A percentile compares a stretch with the other conserved stretches of the same genome.
phyloP scores from a whole-genome alignment of 2,797 vertebrate species.

The Lagorchestes hirsutus region DNA sequence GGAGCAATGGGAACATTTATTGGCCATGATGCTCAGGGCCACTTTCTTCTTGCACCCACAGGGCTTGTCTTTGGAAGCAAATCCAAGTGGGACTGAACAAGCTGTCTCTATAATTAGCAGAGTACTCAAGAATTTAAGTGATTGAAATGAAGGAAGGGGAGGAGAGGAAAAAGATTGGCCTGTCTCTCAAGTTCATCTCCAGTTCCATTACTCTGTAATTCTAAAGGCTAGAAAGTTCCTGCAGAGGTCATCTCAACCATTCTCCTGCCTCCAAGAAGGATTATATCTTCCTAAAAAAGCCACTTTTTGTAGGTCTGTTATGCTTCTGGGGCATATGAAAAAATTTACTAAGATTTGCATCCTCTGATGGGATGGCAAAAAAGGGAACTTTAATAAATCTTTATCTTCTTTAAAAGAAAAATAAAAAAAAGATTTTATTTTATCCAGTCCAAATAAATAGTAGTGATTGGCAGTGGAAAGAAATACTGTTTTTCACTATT shows the following conservation, averaged over 20 bases:
- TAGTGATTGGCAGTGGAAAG: neutral
- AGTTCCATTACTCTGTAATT: neutral
- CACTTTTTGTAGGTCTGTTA: neutral
- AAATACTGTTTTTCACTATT: neutral
- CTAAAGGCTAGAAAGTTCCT: neutral
- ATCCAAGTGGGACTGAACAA: neutral
- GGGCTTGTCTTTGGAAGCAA: neutral
- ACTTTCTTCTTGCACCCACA: neutral
- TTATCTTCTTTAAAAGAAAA: neutral
- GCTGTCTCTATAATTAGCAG: neutral
- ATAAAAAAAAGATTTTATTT: neutral
- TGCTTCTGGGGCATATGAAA: neutral
- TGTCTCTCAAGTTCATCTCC: neutral
- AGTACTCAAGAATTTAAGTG: neutral
- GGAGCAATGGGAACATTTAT: neutral
- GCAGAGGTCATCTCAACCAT: neutral
- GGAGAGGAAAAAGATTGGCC: neutral
- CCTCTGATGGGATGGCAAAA: neutral
- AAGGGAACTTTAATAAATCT: neutral
- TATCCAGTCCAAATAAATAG: neutral
- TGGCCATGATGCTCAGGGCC: neutral
- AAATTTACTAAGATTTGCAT: neutral
- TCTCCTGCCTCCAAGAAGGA: neutral
- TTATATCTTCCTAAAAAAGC: neutral
- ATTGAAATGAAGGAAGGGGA: neutral